These are phyloP conservation scores for Campylomormyrus tamandua DNA, from an alignment of 2,113 vertebrate species.

Conservation along the genomic window DNA sequence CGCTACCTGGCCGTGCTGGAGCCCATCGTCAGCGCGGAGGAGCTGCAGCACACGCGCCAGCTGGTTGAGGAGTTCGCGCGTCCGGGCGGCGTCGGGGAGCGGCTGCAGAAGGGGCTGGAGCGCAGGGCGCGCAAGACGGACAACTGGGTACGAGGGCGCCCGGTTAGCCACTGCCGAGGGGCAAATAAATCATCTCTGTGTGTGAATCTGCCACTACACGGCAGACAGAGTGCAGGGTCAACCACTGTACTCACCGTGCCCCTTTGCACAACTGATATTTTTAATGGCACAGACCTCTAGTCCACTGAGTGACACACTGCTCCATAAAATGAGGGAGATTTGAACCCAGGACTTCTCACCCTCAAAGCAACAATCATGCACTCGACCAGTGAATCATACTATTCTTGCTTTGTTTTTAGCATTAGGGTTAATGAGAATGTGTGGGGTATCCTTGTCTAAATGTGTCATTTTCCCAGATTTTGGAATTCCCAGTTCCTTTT, in stretches of 20 bases:
- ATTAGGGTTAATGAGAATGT: neutral
- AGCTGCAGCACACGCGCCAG: slow-evolving; percentile 67
- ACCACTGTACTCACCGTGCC: neutral
- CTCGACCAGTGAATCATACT: neutral
- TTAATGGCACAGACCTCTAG: neutral
- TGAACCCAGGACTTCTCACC: neutral
- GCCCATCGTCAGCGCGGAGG: slow-evolving; percentile 77
- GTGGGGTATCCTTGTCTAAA: neutral
- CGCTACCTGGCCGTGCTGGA: slow-evolving; percentile 74
- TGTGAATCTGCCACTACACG: neutral
- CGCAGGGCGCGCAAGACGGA: slow-evolving; percentile 67
- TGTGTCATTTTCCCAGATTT: neutral
- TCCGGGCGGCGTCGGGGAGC: slow-evolving; percentile 73
- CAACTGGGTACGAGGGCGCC: slow-evolving; percentile 79
- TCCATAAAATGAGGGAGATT: neutral
- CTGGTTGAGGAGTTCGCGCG: slow-evolving; percentile 74
- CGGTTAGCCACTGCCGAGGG: neutral
- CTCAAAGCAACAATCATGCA: neutral
- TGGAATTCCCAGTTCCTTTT: neutral
- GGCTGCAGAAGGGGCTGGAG: slow-evolving; percentile 81
- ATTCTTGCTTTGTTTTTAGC: neutral
- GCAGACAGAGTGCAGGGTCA: neutral
- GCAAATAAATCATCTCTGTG: neutral
- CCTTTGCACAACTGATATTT: neutral
- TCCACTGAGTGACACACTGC: neutral